Conservation (phyloP, 2,888 invertebrate genomes). For the Theretra japonica region DNA sequence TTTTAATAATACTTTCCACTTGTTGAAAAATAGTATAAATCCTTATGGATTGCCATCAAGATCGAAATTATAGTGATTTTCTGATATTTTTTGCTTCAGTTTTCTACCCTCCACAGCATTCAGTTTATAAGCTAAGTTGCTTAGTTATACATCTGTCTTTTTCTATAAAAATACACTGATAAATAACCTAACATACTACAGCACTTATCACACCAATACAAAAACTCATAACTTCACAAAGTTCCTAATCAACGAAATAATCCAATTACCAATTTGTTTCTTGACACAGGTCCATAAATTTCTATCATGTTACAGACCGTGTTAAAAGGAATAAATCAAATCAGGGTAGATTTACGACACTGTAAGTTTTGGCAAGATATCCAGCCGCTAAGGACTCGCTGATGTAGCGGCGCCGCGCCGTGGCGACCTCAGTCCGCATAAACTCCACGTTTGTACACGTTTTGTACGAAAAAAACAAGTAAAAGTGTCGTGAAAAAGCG, state of each 20-base stretch:
- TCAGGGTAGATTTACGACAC: conserved; percentile 3
- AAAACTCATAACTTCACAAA: background rate
- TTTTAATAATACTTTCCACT: no score
- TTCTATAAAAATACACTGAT: no score
- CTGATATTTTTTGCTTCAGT: no score
- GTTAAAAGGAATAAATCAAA: conserved; percentile 26
- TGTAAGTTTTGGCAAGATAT: conserved; percentile 10
- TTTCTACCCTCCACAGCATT: no score
- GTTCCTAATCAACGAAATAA: background rate
- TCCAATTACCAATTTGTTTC: background rate
- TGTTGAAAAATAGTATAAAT: no score
- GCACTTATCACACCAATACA: background rate
- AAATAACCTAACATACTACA: no score
- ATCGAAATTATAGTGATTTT: no score
- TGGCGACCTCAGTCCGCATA: conserved; percentile 7
- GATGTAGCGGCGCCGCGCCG: conserved; percentile 1
- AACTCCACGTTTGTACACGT: conserved; percentile 4
- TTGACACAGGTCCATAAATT: background rate
- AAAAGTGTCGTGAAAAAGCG: conserved; percentile 15
- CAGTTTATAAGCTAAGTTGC: no score
- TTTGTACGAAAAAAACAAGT: conserved; percentile 18
- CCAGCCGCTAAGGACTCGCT: background rate
- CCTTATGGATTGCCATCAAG: no score
- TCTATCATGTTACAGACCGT: background rate
- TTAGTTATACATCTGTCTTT: no score